A percentile compares a stretch with the other conserved stretches of the same genome.
Evolutionary conservation across 2,113 vertebrate genomes (phyloP).

Genomic region (Pyxicephalus adspersus): DNA sequence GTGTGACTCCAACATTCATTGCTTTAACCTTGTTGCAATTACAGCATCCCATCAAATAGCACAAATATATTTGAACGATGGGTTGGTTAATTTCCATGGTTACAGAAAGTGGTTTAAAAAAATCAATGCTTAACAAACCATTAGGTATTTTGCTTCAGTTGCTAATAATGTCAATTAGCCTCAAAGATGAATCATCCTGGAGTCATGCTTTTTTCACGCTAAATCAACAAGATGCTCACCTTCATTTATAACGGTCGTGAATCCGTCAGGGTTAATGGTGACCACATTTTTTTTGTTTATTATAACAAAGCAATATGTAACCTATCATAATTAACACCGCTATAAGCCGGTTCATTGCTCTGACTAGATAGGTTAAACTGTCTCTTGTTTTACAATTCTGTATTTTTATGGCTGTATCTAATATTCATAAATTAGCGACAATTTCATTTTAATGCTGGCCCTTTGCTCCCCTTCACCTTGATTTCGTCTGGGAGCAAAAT

Average conservation of each 20-base stretch:
- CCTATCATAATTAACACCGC: constrained; percentile 26
- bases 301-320: constrained; percentile 38
- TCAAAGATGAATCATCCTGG: constrained; percentile 54
- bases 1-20: not conserved
- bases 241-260: constrained; percentile 55
- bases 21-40: constrained; percentile 38
- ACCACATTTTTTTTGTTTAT: constrained; percentile 44
- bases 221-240: constrained; percentile 53
- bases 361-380: not conserved
- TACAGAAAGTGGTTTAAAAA: constrained; percentile 56
- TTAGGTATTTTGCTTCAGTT: constrained; percentile 56
- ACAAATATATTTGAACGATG: constrained; percentile 46
- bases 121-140: constrained; percentile 57
- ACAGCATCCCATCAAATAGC: constrained; percentile 33
- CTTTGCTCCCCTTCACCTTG: no score
- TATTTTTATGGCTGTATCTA: no score
- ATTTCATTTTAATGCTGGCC: no score
- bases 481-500: no score
- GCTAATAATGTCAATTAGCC: constrained; percentile 57
- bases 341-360: not conserved
- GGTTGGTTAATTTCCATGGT: constrained; percentile 50
- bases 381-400: no score
- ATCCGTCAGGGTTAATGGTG: constrained; percentile 49
- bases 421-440: no score
- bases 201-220: constrained; percentile 55